These are phyloP conservation scores for Malaclemys terrapin DNA, from an alignment of 2,113 vertebrate genomes.

Conservation along the genomic window DNA sequence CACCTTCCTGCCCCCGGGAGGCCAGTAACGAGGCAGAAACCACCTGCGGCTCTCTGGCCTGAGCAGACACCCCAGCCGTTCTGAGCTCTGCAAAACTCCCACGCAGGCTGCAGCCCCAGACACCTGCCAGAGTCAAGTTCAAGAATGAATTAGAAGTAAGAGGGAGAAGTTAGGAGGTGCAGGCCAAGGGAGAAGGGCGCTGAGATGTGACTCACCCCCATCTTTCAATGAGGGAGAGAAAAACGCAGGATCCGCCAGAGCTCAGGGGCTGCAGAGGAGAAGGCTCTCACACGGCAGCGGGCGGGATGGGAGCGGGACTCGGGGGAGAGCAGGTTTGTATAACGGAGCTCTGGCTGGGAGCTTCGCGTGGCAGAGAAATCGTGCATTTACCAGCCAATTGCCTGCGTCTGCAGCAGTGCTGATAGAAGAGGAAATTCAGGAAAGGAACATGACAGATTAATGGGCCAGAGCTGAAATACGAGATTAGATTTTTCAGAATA, in stretches of 20 bases:
- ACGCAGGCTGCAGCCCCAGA: not conserved
- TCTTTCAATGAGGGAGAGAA: not conserved
- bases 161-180: not conserved
- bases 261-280: not conserved
- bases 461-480: conserved; percentile 51
- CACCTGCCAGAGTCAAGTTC: not conserved
- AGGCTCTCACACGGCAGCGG: fast-evolving
- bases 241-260: not conserved
- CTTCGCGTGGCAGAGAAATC: not conserved
- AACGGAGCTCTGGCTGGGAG: not conserved
- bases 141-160: not conserved
- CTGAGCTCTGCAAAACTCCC: not conserved
- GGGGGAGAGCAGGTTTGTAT: fast-evolving
- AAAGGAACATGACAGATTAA: conserved; percentile 55
- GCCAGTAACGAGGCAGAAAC: not conserved
- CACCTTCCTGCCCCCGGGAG: not conserved
- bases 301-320: fast-evolving
- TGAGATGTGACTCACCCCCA: not conserved
- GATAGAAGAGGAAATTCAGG: conserved; percentile 17
- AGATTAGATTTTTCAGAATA: conserved; percentile 55
- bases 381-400: not conserved
- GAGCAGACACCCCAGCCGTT: not conserved
- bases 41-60: not conserved
- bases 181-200: not conserved
- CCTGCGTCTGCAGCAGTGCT: not conserved